Percentiles rank a stretch among this genome's conserved stretches.
These are phyloP conservation scores for Theristicus caerulescens DNA, from an alignment of 2,113 vertebrate species.

Conservation along the genomic window DNA sequence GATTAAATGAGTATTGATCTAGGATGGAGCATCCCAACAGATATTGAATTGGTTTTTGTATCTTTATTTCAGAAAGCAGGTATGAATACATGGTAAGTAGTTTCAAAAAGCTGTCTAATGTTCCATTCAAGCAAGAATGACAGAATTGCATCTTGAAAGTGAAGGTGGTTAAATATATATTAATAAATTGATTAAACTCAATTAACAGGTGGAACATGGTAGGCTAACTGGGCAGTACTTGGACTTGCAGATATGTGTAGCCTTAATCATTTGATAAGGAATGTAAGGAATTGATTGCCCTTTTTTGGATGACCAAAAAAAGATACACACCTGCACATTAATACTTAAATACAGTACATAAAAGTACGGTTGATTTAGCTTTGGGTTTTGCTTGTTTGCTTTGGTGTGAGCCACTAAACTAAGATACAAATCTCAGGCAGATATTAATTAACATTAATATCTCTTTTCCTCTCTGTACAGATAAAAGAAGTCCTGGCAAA, in stretches of 20 bases:
- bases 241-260: background rate
- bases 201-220: background rate
- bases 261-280: background rate
- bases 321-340: accelerated
- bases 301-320: background rate
- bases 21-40: background rate
- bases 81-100: accelerated
- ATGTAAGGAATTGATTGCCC: background rate
- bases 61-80: background rate
- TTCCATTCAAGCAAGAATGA: background rate
- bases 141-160: background rate
- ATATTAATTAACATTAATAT: background rate
- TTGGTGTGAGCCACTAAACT: background rate
- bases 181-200: background rate
- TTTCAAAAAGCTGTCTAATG: background rate
- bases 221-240: background rate
- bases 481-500: background rate
- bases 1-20: background rate
- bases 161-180: background rate
- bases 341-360: background rate
- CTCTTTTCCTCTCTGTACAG: background rate
- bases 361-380: background rate
- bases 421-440: background rate
- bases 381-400: background rate
- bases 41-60: background rate